Evolutionary conservation across 1,140 invertebrate species (phyloP).

Genomic region (Gerris buenoi): DNA sequence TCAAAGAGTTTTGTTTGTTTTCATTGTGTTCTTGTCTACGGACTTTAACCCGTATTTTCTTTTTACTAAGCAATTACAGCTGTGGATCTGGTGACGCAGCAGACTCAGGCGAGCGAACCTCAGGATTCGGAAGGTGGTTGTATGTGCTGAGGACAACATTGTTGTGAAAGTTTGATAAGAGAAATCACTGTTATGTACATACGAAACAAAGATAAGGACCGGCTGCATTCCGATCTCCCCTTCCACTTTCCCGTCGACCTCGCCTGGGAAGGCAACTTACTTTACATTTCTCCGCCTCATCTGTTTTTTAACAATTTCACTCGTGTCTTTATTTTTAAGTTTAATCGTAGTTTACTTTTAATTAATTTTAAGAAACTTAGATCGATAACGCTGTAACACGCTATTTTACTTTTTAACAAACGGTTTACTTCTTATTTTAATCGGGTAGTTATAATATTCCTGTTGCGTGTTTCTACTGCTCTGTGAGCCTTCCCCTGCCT

Average conservation of each 20-base stretch:
- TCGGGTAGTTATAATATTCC: too few species aligned
- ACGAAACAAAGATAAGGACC: background rate
- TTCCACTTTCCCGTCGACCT: background rate
- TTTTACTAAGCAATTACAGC: conserved; percentile 37
- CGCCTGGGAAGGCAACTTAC: background rate
- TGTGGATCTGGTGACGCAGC: conserved; percentile 62
- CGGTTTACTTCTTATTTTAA: too few species aligned
- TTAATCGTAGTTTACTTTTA: too few species aligned
- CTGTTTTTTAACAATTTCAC: too few species aligned
- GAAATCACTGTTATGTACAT: background rate
- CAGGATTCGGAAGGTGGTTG: conserved; percentile 62
- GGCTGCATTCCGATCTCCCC: background rate
- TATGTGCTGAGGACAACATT: conserved; percentile 44
- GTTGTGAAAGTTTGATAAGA: background rate
- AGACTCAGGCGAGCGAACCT: conserved; percentile 49
- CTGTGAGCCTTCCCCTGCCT: too few species aligned
- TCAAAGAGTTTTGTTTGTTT: too few species aligned
- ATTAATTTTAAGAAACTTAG: too few species aligned
- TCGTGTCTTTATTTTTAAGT: too few species aligned
- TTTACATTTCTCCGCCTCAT: background rate
- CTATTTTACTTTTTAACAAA: too few species aligned
- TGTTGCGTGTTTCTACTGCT: too few species aligned
- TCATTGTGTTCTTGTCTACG: too few species aligned
- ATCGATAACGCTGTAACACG: too few species aligned
- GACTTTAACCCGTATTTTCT: background rate